These are phyloP conservation scores for Hypotaenidia okinawae DNA, from an alignment of 2,797 vertebrate species.

Conservation along the genomic window DNA sequence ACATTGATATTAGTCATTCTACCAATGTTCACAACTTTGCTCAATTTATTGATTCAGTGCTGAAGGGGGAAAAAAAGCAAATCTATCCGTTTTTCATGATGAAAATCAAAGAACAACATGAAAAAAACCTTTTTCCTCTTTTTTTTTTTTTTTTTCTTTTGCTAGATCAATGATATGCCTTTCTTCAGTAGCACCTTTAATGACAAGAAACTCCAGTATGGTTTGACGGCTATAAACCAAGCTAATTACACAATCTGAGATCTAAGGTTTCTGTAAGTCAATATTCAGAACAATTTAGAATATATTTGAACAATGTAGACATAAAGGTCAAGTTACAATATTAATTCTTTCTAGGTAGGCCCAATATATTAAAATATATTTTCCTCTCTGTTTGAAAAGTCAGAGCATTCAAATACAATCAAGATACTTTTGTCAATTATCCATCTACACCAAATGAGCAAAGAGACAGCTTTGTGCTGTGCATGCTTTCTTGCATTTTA, in stretches of 20 bases:
- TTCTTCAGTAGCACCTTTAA: conserved; percentile 50
- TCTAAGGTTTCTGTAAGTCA: conserved; percentile 48
- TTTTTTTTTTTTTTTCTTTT: not conserved
- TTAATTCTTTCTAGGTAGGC: not conserved
- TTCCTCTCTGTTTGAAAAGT: not conserved
- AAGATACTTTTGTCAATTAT: not conserved
- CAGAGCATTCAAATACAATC: conserved; percentile 6
- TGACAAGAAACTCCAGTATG: not conserved
- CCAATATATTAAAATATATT: conserved; percentile 18
- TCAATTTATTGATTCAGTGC: conserved; percentile 65
- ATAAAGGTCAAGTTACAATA: conserved; percentile 53
- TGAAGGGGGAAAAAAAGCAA: not conserved
- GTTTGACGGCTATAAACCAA: conserved; percentile 30
- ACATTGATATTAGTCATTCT: conserved; percentile 35
- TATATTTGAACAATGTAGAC: conserved; percentile 56
- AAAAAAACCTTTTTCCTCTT: not conserved
- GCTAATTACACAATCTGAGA: conserved; percentile 62
- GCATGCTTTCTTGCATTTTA: not conserved
- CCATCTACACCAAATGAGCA: not conserved
- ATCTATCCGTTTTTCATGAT: conserved; percentile 44
- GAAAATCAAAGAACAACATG: conserved; percentile 60
- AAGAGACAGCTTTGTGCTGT: not conserved
- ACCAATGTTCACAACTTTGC: conserved; percentile 36
- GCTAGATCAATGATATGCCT: not conserved
- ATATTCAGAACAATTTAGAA: conserved; percentile 56